These are phyloP conservation scores for Cassiopea xamachana DNA, from an alignment of 30 jellyfish, hydroid and myxozoan genomes.

Conservation along the genomic window DNA sequence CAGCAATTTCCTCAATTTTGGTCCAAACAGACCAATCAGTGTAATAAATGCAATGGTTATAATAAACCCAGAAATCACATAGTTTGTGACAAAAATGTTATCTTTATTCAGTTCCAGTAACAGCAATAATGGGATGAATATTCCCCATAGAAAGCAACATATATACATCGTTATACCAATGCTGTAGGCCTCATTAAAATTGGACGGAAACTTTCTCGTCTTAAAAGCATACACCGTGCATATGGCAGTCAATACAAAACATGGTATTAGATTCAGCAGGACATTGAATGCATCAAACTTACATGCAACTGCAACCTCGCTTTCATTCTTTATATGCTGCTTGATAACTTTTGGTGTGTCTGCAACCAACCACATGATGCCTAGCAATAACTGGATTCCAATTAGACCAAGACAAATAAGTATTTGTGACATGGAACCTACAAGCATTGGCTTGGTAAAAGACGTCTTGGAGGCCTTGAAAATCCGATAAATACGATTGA, in stretches of 20 bases:
- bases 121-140: slow-evolving; percentile 60
- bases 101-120: slow-evolving; percentile 42
- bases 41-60: slow-evolving; percentile 74
- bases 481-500: slow-evolving; percentile 89
- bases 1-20: slow-evolving; percentile 59
- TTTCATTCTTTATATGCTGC: slow-evolving; percentile 15
- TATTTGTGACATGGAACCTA: slow-evolving; percentile 88
- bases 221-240: slow-evolving; percentile 94
- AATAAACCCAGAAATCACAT: slow-evolving; percentile 65
- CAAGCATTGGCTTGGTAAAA: slow-evolving; percentile 66
- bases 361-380: slow-evolving; percentile 88
- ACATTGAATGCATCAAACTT: slow-evolving; percentile 58
- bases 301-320: slow-evolving; percentile 74
- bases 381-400: slow-evolving; percentile 78
- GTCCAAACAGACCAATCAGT: slow-evolving; percentile 89
- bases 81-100: slow-evolving; percentile 37
- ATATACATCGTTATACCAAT: slow-evolving; percentile 94
- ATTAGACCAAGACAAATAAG: slow-evolving; percentile 77
- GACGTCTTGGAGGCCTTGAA: slow-evolving; percentile 75
- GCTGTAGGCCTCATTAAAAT: slow-evolving; percentile 90
- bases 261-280: slow-evolving; percentile 73
- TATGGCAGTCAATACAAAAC: slow-evolving; percentile 82
- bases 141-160: slow-evolving; percentile 85
- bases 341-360: slow-evolving; percentile 80
- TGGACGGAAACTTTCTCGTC: slow-evolving; percentile 93